Percentiles rank a stretch among this genome's conserved stretches.
phyloP scores from a whole-genome alignment of 2,888 invertebrate species.

The Xanthorhoe spadicearia region DNA sequence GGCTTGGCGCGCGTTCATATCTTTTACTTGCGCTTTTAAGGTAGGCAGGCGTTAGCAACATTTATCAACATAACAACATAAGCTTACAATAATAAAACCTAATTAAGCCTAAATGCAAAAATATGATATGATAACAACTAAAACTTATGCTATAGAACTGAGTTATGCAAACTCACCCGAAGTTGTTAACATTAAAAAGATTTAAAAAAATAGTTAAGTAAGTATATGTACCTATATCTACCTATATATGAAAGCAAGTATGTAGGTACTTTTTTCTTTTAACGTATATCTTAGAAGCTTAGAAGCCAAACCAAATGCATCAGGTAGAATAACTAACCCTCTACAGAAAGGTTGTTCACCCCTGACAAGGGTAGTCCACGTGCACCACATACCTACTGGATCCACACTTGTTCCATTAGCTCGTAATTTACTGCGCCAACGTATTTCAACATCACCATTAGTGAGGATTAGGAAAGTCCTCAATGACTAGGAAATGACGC shows the following conservation, averaged over 20 bases:
- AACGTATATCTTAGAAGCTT: background rate
- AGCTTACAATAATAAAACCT: too few relatives aligned
- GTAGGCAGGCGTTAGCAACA: constrained; percentile 43
- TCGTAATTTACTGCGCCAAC: constrained; percentile 65
- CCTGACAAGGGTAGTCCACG: constrained; percentile 63
- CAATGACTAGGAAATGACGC: constrained; percentile 74
- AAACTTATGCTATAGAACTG: too few relatives aligned
- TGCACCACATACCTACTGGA: constrained; percentile 43
- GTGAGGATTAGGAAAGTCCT: constrained; percentile 71
- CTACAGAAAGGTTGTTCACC: constrained; percentile 66
- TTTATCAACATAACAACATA: constrained; percentile 16
- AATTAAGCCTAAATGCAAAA: too few relatives aligned
- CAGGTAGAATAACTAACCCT: constrained; percentile 59
- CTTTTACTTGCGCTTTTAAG: constrained; percentile 57
- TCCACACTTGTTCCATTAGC: constrained; percentile 70
- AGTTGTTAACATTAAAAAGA: too few relatives aligned
- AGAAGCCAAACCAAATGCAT: constrained; percentile 26
- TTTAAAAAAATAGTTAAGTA: background rate
- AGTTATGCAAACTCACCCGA: too few relatives aligned
- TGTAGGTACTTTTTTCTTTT: background rate
- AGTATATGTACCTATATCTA: too few relatives aligned
- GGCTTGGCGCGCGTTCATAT: constrained; percentile 64
- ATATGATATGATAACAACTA: too few relatives aligned
- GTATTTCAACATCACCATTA: constrained; percentile 76
- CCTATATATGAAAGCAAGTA: background rate